These are phyloP conservation scores for Platycheirus rosarum DNA, from an alignment of 2,888 invertebrate genomes.

Conservation along the genomic window DNA sequence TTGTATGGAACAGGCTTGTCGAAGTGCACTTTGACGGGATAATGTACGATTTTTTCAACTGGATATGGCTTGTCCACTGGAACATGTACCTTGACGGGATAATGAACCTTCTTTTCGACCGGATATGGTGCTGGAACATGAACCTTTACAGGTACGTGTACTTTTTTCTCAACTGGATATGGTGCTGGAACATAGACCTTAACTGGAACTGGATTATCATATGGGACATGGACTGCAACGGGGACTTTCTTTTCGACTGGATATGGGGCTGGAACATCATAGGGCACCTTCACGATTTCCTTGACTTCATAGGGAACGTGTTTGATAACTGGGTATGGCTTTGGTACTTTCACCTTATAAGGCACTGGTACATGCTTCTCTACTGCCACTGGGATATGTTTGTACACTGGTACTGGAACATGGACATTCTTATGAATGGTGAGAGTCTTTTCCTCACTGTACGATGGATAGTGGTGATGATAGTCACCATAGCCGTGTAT, in stretches of 20 bases:
- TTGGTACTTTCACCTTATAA: constrained; percentile 86
- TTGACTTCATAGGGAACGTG: constrained; percentile 89
- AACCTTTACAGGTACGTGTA: constrained; percentile 89
- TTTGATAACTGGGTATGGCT: constrained; percentile 88
- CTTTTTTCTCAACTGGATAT: constrained; percentile 88
- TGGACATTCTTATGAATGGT: constrained; percentile 88
- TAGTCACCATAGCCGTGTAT: constrained; percentile 84
- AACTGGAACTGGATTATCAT: constrained; percentile 90
- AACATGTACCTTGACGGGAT: constrained; percentile 89
- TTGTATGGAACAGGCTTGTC: constrained; percentile 87
- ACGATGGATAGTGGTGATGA: constrained; percentile 79
- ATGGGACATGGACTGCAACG: constrained; percentile 88
- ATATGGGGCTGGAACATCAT: constrained; percentile 90
- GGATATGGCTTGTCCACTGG: constrained; percentile 89
- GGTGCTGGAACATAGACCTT: constrained; percentile 86
- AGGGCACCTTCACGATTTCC: constrained; percentile 90
- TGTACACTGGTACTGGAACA: constrained; percentile 88
- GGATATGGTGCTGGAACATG: constrained; percentile 90
- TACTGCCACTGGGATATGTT: constrained; percentile 86
- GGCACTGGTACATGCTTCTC: constrained; percentile 86
- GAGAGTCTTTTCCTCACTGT: constrained; percentile 85
- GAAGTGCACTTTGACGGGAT: constrained; percentile 88
- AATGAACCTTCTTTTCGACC: constrained; percentile 86
- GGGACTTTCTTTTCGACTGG: constrained; percentile 91
- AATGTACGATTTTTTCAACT: constrained; percentile 88